Base-by-base conservation (phyloP, 2,888 invertebrate species). In the Parnassius apollo region DNA sequence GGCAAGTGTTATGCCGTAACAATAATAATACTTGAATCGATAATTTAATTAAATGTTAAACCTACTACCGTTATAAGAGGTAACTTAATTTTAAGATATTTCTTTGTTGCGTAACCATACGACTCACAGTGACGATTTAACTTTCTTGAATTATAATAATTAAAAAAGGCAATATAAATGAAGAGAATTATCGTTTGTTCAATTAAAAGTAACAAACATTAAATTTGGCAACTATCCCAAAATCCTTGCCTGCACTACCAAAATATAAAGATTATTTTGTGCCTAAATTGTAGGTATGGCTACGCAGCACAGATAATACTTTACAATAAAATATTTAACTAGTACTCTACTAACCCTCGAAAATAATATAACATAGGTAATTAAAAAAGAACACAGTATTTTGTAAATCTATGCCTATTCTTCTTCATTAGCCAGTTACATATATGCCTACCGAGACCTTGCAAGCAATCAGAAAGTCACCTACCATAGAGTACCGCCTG, bases 351-450 rank as follows among this genome's bases (percentile, higher is more conserved):
- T 18, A 18, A 18, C 18, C 10, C n/a, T 60, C 53, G 12, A 58
- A 63, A 57, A 55, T 56, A 62, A 55, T 59, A 58, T 57, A 61
- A 66, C 59, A 57, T 62, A 64, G 56, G 66, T 64, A 68, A 57
- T 62, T 72, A 66, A 77, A 80, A 79, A 78, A 84, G 84, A 88
- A 86, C 86, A 88, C 86, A 85, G 78, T 78, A 69, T 66, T 76
- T 77, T 81, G 82, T 82, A 81, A 78, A 78, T 83, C 81, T 85
- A 83, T 85, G 85, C 81, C 73, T 72, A 69, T 35, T 74, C 7
- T 35, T 35, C 35, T 35, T 35, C 35, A 35, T 35, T 35, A 35
- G 35, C 35, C 35, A 3, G 35, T 25, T 7, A 35, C 4, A 35
- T 18, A 35, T 18, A 18, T 18, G 18, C 18, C 18, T 1, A 18